Evolutionary conservation across 2,797 vertebrate genomes (phyloP), one percentile per base, ranked within the genome.

Genomic region (Sternarchorhynchus goeldii): DNA sequence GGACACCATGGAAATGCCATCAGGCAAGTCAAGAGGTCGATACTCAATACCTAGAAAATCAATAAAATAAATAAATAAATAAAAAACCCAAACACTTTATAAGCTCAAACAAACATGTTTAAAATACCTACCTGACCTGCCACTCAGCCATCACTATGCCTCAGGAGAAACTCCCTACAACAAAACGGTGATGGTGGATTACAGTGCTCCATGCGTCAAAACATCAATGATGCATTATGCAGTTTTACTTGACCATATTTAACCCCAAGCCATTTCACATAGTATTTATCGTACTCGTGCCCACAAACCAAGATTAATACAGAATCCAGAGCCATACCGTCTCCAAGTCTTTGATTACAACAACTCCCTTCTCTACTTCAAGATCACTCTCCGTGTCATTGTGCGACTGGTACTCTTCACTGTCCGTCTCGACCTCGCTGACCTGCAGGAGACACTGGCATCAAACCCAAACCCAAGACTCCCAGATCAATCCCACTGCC

Each of bases 381-480:
- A 94, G 2, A 41, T 95, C 94, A 0, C 86, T 91, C 64, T 94
- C 94, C 0, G 94, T 96, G 77, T 89, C 82, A 4, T 95, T 95
- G 50, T 92, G 91, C 0, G 92, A 91, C 45, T 21, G 1, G 62
- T 92, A 94, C 83, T 97, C 95, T 0, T 95, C 95, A 6, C 92
- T 95, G 21, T 92, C 93, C 0, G 88, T 93, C 71, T 94, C 91
- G 4, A 88, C 18, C 0, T 80, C 0, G 69, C 88, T 91, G n/a
- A 91, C 91, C 96, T 97, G 84, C 18, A 56, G 60, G 55, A 70
- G 5, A 16, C 39, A 59, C 1, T 17, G 3, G 6, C 8, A 50
- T 10, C 0, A 60, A 31, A 36, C 7, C 18, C 65, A 5, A 21
- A 39, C 67, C 41, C 16, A 10, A 29, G 2, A 17, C 36, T 53